Percentiles rank a stretch among this genome's conserved stretches.
phyloP scores from a whole-genome alignment of 2,888 invertebrate genomes.

The Plebejus melissa region DNA sequence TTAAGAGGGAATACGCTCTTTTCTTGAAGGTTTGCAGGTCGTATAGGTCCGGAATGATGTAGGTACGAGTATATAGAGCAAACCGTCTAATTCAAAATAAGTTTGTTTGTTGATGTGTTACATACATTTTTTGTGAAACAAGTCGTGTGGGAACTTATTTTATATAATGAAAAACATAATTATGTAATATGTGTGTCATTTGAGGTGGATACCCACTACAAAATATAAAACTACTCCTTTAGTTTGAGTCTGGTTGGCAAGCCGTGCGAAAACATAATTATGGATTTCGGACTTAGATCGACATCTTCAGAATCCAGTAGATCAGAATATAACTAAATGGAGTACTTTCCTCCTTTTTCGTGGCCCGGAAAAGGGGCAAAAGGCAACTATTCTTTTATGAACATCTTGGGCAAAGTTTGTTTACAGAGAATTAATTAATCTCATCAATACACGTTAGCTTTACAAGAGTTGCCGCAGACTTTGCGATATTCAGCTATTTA shows the following conservation, averaged over 20 bases:
- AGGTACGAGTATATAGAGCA: not conserved
- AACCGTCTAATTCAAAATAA: not conserved
- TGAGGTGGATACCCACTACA: too few relatives aligned
- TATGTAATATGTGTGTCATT: too few relatives aligned
- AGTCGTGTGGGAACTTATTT: not conserved
- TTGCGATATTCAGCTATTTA: conserved; percentile 51
- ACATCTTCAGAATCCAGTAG: not conserved
- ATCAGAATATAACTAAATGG: not conserved
- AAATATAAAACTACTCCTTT: too few relatives aligned
- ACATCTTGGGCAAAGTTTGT: conserved; percentile 8
- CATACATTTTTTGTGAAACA: not conserved
- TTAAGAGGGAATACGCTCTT: too few relatives aligned
- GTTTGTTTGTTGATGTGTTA: too few relatives aligned
- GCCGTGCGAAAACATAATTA: not conserved
- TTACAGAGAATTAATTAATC: conserved; percentile 49
- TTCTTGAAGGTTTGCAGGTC: too few relatives aligned
- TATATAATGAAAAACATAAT: not conserved
- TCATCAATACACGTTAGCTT: conserved; percentile 61
- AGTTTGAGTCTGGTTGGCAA: too few relatives aligned
- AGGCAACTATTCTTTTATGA: conserved; percentile 4
- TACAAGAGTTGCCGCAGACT: conserved; percentile 47
- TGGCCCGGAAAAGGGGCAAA: not conserved
- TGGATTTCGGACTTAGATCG: not conserved
- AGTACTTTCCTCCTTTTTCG: not conserved
- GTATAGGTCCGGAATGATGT: too few relatives aligned